phyloP scores from a whole-genome alignment of 1,140 invertebrate genomes.

The Harpegnathos saltator region DNA sequence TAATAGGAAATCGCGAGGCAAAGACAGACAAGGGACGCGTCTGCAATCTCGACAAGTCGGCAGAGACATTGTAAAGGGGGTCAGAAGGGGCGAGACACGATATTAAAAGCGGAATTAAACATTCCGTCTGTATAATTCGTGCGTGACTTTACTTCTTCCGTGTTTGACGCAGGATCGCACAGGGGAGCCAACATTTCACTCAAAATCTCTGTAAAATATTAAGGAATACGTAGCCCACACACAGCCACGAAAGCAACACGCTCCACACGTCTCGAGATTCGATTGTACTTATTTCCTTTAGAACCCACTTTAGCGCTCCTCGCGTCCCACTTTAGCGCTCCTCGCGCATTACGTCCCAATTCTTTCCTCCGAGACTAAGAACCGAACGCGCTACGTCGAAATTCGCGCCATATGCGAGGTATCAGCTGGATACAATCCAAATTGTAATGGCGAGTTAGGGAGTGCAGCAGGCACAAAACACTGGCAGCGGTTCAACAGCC shows the following conservation, averaged over 20 bases:
- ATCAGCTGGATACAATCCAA: conserved; percentile 72
- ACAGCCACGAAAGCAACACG: too few species aligned
- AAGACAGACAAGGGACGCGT: too few species aligned
- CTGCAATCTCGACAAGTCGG: too few species aligned
- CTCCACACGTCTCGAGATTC: too few species aligned
- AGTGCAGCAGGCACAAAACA: conserved; percentile 66
- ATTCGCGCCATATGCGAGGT: conserved; percentile 61
- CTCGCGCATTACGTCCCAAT: background rate
- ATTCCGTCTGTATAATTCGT: background rate
- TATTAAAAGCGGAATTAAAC: too few species aligned
- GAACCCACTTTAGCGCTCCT: background rate
- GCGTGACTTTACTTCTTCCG: background rate
- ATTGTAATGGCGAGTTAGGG: conserved; percentile 38
- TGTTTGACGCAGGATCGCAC: background rate
- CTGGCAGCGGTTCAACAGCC: conserved; percentile 65
- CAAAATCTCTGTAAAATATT: conserved; percentile 9
- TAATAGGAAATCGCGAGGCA: too few species aligned
- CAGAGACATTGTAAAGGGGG: too few species aligned
- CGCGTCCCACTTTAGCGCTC: background rate
- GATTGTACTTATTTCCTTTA: background rate
- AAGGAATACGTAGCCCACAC: conserved; percentile 2
- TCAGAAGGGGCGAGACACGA: too few species aligned
- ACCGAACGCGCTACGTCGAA: conserved; percentile 49
- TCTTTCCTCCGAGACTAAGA: background rate
- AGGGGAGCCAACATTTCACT: conserved; percentile 9